Conservation (phyloP, 1,140 invertebrate species). For the Hesperophylax magnus region DNA sequence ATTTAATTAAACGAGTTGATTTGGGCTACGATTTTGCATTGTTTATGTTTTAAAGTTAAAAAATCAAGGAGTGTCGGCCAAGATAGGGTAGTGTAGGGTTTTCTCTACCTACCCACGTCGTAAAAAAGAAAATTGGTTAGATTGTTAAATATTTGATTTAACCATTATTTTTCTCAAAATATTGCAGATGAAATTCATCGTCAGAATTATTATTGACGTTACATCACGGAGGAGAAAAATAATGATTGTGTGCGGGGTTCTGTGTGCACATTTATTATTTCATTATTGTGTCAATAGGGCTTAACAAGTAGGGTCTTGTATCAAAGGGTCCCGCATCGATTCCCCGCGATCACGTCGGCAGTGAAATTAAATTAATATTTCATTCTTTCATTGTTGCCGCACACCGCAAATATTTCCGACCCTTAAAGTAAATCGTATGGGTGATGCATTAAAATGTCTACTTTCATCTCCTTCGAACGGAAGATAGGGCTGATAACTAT, state of each 20-base stretch:
- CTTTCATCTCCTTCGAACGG: slow-evolving; percentile 47
- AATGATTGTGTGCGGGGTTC: slow-evolving; percentile 3
- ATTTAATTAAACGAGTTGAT: too few species aligned
- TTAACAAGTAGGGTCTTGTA: slow-evolving; percentile 35
- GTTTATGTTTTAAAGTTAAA: too few species aligned
- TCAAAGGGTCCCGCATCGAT: slow-evolving; percentile 34
- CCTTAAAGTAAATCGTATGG: slow-evolving; percentile 54
- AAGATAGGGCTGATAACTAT: slow-evolving; percentile 34
- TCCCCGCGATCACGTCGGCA: slow-evolving; percentile 37
- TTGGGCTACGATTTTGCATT: too few species aligned
- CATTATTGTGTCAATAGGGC: slow-evolving; percentile 56
- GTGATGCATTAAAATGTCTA: slow-evolving; percentile 56
- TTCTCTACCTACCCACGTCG: too few species aligned
- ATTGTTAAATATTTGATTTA: too few species aligned
- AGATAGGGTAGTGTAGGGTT: too few species aligned
- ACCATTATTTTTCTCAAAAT: too few species aligned
- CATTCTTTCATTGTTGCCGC: slow-evolving; percentile 56
- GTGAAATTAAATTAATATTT: slow-evolving; percentile 58
- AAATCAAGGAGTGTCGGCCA: too few species aligned
- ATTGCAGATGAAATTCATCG: background rate
- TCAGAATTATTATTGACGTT: background rate
- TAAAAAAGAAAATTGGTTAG: too few species aligned
- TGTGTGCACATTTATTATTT: slow-evolving; percentile 56
- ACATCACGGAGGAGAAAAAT: slow-evolving; percentile 14
- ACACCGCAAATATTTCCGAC: slow-evolving; percentile 55